phyloP scores from a whole-genome alignment of 2,113 vertebrate genomes.

The Spizaetus ornatus region DNA sequence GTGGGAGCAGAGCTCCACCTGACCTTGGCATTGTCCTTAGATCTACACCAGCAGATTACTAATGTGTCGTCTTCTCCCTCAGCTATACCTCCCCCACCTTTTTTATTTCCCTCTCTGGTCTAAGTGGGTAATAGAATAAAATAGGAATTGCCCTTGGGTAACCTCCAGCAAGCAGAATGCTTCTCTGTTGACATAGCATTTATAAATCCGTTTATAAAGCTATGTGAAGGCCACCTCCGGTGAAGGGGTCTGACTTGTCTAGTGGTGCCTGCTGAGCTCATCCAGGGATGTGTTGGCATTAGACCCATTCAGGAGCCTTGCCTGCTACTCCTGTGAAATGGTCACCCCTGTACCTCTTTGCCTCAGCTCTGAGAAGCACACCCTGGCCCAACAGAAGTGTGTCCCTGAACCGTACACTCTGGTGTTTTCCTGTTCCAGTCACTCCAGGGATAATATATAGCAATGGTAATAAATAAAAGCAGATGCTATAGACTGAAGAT shows the following conservation, averaged over 20 bases:
- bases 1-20: neutral
- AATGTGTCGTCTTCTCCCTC: neutral
- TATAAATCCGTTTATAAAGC: neutral
- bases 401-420: accelerated
- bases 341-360: neutral
- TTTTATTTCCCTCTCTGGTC: neutral
- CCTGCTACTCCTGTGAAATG: neutral
- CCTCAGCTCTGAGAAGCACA: neutral
- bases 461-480: neutral
- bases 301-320: neutral
- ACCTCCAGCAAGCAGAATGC: neutral
- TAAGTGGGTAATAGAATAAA: neutral
- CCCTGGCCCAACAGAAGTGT: neutral
- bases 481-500: neutral
- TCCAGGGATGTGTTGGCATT: neutral
- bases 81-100: neutral
- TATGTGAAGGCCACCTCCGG: accelerated
- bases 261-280: neutral
- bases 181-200: neutral
- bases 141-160: neutral
- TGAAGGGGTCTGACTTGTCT: neutral
- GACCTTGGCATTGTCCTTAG: neutral
- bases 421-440: neutral
- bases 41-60: neutral
- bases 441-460: neutral